phyloP scores from a whole-genome alignment of 1,140 invertebrate genomes.

The Apis cerana region DNA sequence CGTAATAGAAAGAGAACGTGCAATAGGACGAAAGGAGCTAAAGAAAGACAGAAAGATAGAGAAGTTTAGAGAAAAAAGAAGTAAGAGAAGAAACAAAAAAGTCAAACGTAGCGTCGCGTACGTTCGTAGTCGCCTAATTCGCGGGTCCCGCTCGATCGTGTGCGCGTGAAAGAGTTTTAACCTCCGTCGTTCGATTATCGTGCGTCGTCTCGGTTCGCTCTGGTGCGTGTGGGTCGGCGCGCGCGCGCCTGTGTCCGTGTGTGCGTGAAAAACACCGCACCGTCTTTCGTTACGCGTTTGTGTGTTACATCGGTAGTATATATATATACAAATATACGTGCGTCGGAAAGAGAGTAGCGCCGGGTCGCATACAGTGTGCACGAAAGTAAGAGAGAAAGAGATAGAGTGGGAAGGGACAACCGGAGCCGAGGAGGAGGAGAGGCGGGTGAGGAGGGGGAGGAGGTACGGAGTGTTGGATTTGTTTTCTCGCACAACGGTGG shows the following conservation, averaged over 20 bases:
- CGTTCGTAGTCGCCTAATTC: slow-evolving; percentile 20
- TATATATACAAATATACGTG: slow-evolving; percentile 33
- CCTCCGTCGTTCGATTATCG: slow-evolving; percentile 48
- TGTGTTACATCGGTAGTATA: slow-evolving; percentile 20
- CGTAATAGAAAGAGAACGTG: slow-evolving; percentile 25
- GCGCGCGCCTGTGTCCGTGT: slow-evolving; percentile 44
- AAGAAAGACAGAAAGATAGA: slow-evolving; percentile 1
- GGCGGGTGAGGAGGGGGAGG: slow-evolving; percentile 54
- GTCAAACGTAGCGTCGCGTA: background rate
- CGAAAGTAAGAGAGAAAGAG: slow-evolving; percentile 21
- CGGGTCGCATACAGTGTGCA: slow-evolving; percentile 49
- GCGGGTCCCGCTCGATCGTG: slow-evolving; percentile 44
- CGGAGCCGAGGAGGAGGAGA: slow-evolving; percentile 41
- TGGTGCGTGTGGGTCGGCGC: slow-evolving; percentile 44
- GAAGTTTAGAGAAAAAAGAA: slow-evolving; percentile 17
- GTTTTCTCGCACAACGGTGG: slow-evolving; percentile 77
- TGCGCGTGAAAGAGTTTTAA: slow-evolving; percentile 34
- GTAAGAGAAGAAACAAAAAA: background rate
- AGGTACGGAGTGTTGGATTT: slow-evolving; percentile 68
- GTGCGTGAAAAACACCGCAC: slow-evolving; percentile 43
- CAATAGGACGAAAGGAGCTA: slow-evolving; percentile 19
- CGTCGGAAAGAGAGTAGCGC: slow-evolving; percentile 33
- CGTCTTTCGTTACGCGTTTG: slow-evolving; percentile 10
- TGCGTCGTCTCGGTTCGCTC: slow-evolving; percentile 49
- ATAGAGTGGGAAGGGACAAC: slow-evolving; percentile 16